Evolutionary conservation across 2,113 vertebrate species (phyloP).

Genomic region (Paracanthobrama guichenoti): DNA sequence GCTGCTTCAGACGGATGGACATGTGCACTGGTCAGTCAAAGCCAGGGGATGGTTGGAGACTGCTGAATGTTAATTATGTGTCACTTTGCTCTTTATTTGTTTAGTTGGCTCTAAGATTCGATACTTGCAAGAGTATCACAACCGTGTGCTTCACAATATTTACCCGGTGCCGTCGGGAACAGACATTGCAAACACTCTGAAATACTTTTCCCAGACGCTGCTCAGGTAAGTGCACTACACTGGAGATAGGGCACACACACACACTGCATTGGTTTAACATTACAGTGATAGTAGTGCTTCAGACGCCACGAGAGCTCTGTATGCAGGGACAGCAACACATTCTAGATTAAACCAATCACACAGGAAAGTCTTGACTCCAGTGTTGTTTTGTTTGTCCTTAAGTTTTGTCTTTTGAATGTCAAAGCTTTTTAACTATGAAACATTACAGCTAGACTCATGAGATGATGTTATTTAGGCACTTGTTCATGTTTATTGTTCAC

Average conservation of each 20-base stretch:
- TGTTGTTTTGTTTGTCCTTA: not conserved
- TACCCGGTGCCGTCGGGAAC: slow-evolving; percentile 99
- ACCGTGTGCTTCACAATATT: slow-evolving; percentile 98
- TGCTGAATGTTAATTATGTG: slow-evolving; percentile 64
- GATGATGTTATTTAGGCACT: not conserved
- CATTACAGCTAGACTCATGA: not conserved
- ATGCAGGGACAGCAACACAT: not conserved
- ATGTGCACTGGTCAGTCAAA: not conserved
- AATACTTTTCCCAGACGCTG: slow-evolving; percentile 99
- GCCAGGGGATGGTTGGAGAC: not conserved
- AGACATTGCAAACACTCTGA: slow-evolving; percentile 99
- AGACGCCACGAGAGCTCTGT: not conserved
- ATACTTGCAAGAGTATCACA: slow-evolving; percentile 99
- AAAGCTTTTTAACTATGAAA: not conserved
- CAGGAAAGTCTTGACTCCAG: not conserved
- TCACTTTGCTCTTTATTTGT: slow-evolving; percentile 82
- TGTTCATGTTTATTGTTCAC: not conserved
- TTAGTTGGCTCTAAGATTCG: slow-evolving; percentile 99
- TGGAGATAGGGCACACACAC: slow-evolving; percentile 74
- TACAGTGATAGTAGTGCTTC: not conserved
- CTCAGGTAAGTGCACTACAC: slow-evolving; percentile 93
- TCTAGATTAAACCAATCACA: not conserved
- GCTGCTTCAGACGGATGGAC: too few species aligned
- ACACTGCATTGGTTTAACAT: slow-evolving; percentile 9
- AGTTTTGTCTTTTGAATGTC: not conserved